phyloP scores from a whole-genome alignment of 2,888 invertebrate species.

The Drosophila ustulata region DNA sequence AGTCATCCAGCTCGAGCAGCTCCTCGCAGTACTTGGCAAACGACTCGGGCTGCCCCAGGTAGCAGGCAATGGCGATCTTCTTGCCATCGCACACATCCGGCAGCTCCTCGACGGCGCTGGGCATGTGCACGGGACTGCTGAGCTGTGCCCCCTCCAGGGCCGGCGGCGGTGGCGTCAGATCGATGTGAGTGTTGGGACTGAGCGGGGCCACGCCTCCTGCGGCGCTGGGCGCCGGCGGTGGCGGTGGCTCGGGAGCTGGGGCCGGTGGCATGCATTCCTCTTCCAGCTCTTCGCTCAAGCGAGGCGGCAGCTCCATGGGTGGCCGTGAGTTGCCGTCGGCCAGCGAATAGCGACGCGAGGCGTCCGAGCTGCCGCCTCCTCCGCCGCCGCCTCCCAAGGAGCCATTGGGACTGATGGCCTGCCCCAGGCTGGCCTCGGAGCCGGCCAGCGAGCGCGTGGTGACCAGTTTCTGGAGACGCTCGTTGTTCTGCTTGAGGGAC shows the following conservation, averaged over 20 bases:
- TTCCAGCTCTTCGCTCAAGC: conserved; percentile 84
- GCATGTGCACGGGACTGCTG: conserved; percentile 82
- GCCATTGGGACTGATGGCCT: conserved; percentile 84
- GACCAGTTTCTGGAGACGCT: conserved; percentile 95
- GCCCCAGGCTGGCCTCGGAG: conserved; percentile 87
- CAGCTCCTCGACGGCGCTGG: conserved; percentile 87
- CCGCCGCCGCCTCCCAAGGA: conserved; percentile 84
- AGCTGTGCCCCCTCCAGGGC: conserved; percentile 80
- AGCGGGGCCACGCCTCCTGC: conserved; percentile 61
- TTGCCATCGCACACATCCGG: conserved; percentile 93
- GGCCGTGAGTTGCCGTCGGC: conserved; percentile 86
- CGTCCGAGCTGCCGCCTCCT: conserved; percentile 74
- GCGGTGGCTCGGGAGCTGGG: conserved; percentile 84
- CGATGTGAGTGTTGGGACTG: conserved; percentile 84
- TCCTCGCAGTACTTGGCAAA: conserved; percentile 90
- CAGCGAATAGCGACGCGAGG: conserved; percentile 87
- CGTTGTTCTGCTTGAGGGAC: conserved; percentile 98
- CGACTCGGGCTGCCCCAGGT: conserved; percentile 93
- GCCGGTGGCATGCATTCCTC: conserved; percentile 84
- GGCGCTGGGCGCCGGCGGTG: conserved; percentile 77
- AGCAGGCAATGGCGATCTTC: conserved; percentile 94
- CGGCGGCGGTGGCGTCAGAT: conserved; percentile 85
- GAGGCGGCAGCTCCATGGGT: conserved; percentile 85
- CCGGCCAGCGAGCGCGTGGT: conserved; percentile 88
- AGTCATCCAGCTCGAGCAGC: conserved; percentile 88